phyloP scores from a whole-genome alignment of 1,140 invertebrate genomes.

The Heliothis virescens region DNA sequence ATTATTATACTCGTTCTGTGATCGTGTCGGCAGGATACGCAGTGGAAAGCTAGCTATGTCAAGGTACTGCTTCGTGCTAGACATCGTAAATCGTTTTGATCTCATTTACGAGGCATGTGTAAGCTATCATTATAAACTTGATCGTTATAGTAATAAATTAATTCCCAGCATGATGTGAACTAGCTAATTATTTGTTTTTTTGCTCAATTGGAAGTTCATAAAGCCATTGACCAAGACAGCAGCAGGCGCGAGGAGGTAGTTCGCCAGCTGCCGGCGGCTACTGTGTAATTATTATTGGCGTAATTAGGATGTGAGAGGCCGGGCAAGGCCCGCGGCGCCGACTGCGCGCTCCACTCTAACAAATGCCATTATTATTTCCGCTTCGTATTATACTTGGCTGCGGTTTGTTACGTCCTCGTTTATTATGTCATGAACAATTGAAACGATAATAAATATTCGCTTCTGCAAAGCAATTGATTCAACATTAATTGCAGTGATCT shows the following conservation, averaged over 20 bases:
- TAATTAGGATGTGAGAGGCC: conserved; percentile 83
- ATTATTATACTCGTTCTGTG: conserved; percentile 59
- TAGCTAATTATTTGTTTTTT: conserved; percentile 6
- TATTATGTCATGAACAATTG: conserved; percentile 81
- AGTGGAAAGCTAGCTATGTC: conserved; percentile 27
- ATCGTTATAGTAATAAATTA: conserved; percentile 12
- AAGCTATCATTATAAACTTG: conserved; percentile 11
- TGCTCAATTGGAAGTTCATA: conserved; percentile 49
- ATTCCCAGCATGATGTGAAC: conserved; percentile 20
- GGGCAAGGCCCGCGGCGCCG: conserved; percentile 77
- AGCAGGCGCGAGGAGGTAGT: conserved; percentile 66
- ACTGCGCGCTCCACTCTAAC: conserved; percentile 71
- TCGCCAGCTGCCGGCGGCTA: conserved; percentile 70
- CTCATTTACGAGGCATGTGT: conserved; percentile 1
- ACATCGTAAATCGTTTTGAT: conserved; percentile 7
- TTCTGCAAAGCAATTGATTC: conserved; percentile 75
- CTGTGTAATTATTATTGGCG: conserved; percentile 84
- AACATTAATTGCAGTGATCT: conserved; percentile 73
- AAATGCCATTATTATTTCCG: conserved; percentile 84
- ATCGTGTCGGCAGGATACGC: conserved; percentile 44
- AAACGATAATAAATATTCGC: conserved; percentile 78
- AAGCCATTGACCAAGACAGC: conserved; percentile 65
- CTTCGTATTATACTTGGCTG: conserved; percentile 75
- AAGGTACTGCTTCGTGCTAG: neutral
- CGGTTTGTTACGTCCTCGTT: conserved; percentile 79